These are phyloP conservation scores for Corvus hawaiiensis DNA, from an alignment of 2,113 vertebrate genomes.

Conservation along the genomic window DNA sequence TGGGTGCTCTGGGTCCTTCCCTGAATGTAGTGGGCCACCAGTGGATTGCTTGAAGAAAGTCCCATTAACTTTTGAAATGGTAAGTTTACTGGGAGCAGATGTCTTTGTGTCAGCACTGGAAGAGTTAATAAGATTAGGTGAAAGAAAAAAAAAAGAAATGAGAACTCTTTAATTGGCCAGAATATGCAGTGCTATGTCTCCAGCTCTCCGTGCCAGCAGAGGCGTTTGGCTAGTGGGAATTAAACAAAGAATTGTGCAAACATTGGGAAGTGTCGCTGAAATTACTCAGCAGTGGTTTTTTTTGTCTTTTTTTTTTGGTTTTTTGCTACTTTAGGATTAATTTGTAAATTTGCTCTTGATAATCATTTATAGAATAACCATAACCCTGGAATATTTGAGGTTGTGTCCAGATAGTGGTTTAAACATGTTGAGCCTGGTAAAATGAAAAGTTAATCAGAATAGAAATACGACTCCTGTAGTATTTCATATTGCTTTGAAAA, in stretches of 20 bases:
- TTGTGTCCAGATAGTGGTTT: not conserved
- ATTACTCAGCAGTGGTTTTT: not conserved
- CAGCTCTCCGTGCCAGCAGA: not conserved
- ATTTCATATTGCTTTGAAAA: not conserved
- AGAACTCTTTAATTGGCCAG: not conserved
- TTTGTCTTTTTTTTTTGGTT: not conserved
- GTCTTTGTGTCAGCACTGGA: not conserved
- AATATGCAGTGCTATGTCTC: not conserved
- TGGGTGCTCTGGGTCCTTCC: not conserved
- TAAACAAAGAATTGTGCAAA: constrained; percentile 50
- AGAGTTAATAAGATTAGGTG: not conserved
- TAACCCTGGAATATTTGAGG: not conserved
- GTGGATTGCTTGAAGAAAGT: not conserved
- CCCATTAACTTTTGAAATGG: not conserved
- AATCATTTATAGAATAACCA: constrained; percentile 33
- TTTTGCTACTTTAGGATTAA: constrained; percentile 36
- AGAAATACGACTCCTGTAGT: not conserved
- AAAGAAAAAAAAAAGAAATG: not conserved
- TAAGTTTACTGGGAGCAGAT: not conserved
- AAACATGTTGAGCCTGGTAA: not conserved
- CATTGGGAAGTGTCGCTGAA: not conserved
- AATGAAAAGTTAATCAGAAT: constrained; percentile 26
- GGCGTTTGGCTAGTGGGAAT: not conserved
- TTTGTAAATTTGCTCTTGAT: constrained; percentile 54
- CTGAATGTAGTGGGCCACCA: not conserved